Evolutionary conservation across 2,797 vertebrate species (phyloP), one percentile per base, ranked within the genome.

Genomic region (Ibycter americanus): DNA sequence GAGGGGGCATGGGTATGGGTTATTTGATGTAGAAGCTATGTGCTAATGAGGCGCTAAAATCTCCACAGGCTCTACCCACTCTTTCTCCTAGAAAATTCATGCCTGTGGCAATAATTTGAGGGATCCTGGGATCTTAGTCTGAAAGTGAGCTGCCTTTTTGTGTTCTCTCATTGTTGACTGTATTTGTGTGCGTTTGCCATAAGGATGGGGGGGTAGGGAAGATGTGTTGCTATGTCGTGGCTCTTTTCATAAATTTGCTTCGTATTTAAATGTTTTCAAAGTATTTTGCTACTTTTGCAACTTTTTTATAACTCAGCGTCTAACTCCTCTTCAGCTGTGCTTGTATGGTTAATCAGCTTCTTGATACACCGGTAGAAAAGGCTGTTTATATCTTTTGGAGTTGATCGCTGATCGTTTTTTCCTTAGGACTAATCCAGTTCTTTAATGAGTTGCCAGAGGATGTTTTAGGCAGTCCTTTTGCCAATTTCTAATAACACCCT

Each of bases 361-460:
- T 87, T 78, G 74, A 74, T 87, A 87, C 47, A 73, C 36, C 31
- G 63, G 12, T 77, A 77, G 81, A 89, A 96, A 89, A 89, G 63
- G 32, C 78, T 85, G 74, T 77, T 83, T 74, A 9, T 95, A 77
- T 89, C 56, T 87, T 87, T 56, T 62, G 52, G 67, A 89, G 84
- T 56, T 77, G 71, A 93, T 92, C 11, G 21, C 71, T 27, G 65
- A 85, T 25, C 8, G 34, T 58, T 65, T 76, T 76, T 68, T 56
- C 32, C 15, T 83, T 67, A 85, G 71, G 26, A 54, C 31, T 94
- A 94, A 93, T 94, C 74, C 61, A 58, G 54, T 44, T 91, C 92
- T 96, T 97, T 97, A 92, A 95, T 93, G 81, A 67, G 74, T 78
- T 93, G 95, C 93, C 96, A 96, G 90, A 83, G 78, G 93, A 95